Percentiles rank a stretch among this genome's conserved stretches.
phyloP scores from a whole-genome alignment of 2,888 invertebrate species.

The Lomographa bimaculata region DNA sequence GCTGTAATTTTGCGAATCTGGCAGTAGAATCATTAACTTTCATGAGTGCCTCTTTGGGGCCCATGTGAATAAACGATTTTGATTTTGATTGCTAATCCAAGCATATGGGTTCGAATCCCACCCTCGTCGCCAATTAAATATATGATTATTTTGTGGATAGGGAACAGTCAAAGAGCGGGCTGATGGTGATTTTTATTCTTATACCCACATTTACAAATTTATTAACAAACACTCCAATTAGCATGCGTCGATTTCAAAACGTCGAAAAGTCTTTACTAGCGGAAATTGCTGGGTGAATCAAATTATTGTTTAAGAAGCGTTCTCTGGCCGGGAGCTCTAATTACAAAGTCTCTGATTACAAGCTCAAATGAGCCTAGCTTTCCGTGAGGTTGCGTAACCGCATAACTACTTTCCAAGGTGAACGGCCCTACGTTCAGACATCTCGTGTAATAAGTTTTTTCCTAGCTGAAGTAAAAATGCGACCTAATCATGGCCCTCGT shows the following conservation, averaged over 20 bases:
- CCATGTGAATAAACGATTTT: too few relatives aligned
- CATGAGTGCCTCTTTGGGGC: too few relatives aligned
- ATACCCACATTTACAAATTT: too few relatives aligned
- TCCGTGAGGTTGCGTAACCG: constrained; percentile 33
- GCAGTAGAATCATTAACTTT: too few relatives aligned
- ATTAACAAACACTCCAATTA: too few relatives aligned
- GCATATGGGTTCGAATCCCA: too few relatives aligned
- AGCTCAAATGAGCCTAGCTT: constrained; percentile 19
- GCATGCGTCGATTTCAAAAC: background rate
- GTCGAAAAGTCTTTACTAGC: background rate
- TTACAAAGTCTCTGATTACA: constrained; percentile 34
- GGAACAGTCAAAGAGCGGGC: too few relatives aligned
- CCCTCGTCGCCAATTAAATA: too few relatives aligned
- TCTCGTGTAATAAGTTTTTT: constrained; percentile 44
- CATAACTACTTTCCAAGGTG: constrained; percentile 44
- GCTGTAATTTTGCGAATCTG: too few relatives aligned
- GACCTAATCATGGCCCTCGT: constrained; percentile 47
- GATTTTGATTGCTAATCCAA: too few relatives aligned
- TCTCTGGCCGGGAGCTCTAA: constrained; percentile 23
- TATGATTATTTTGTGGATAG: too few relatives aligned
- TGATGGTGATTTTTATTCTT: too few relatives aligned
- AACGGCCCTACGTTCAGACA: constrained; percentile 37
- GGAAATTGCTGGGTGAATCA: constrained; percentile 8
- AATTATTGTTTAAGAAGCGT: constrained; percentile 12
- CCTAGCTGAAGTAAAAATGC: constrained; percentile 50